phyloP scores from a whole-genome alignment of 2,113 vertebrate species.

The Meles meles region DNA sequence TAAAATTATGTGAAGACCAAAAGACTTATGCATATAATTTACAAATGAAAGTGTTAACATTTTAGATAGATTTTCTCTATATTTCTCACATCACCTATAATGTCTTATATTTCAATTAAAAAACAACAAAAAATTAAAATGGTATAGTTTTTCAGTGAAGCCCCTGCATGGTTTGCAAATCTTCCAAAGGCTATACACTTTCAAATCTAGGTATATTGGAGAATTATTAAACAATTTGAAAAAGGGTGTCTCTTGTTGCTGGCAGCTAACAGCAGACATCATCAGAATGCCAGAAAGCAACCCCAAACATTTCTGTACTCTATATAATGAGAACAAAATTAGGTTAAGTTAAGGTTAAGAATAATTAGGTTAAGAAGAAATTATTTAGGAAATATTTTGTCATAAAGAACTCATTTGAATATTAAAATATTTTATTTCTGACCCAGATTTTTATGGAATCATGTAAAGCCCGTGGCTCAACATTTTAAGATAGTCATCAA shows the following conservation, averaged over 20 bases:
- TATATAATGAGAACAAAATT: not conserved
- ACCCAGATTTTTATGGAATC: not conserved
- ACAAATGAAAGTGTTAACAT: not conserved
- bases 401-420: not conserved
- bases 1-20: not conserved
- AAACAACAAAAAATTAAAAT: not conserved
- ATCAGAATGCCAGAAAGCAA: not conserved
- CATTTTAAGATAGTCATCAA: conserved; percentile 13
- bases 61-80: not conserved
- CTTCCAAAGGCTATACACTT: not conserved
- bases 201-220: not conserved
- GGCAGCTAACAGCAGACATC: not conserved
- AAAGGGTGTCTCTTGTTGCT: not conserved
- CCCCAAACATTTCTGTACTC: not conserved
- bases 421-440: conserved; percentile 32
- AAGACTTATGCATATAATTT: not conserved
- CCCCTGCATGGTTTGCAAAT: not conserved
- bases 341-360: no score
- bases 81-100: not conserved
- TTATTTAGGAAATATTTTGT: conserved; percentile 8
- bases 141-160: not conserved
- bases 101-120: not conserved
- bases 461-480: not conserved
- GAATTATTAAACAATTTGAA: conserved; percentile 1
- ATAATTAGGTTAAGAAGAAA: not conserved